phyloP scores from a whole-genome alignment of 2,888 invertebrate species.

The Acronicta psi region DNA sequence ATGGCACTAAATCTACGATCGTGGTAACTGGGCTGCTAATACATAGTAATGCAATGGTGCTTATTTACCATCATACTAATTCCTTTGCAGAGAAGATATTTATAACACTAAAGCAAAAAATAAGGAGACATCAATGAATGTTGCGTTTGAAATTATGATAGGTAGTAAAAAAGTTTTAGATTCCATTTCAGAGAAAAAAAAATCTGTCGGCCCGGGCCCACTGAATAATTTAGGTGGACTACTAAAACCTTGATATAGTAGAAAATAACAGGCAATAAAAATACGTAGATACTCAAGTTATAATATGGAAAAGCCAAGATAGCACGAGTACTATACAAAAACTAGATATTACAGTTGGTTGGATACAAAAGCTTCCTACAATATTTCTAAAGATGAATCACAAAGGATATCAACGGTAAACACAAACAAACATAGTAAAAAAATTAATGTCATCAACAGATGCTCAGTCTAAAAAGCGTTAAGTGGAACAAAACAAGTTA shows the following conservation, averaged over 20 bases:
- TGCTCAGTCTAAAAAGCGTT: slow-evolving; percentile 83
- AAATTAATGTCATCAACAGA: slow-evolving; percentile 82
- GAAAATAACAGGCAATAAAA: too few species aligned
- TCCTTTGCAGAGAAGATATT: too few species aligned
- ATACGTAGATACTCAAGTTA: too few species aligned
- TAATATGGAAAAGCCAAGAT: neutral
- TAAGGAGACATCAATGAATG: too few species aligned
- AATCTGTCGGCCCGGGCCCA: too few species aligned
- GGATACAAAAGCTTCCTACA: slow-evolving; percentile 3
- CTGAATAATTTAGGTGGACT: too few species aligned
- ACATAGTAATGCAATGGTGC: slow-evolving; percentile 39
- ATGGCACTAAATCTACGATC: slow-evolving; percentile 60
- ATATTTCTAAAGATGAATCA: slow-evolving; percentile 32
- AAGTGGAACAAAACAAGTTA: slow-evolving; percentile 86
- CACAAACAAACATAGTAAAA: slow-evolving; percentile 67
- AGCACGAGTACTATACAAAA: neutral
- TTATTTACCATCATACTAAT: slow-evolving; percentile 13
- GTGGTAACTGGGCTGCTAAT: slow-evolving; percentile 65
- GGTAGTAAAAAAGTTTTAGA: too few species aligned
- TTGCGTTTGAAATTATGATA: too few species aligned
- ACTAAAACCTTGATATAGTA: too few species aligned
- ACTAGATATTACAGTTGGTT: slow-evolving; percentile 1
- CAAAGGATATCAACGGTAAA: slow-evolving; percentile 54
- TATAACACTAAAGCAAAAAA: too few species aligned
- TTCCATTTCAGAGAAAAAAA: too few species aligned